Evolutionary conservation across 1,140 invertebrate genomes (phyloP), one percentile per base, ranked within the genome.

Genomic region (Drosophila kohkoa): DNA sequence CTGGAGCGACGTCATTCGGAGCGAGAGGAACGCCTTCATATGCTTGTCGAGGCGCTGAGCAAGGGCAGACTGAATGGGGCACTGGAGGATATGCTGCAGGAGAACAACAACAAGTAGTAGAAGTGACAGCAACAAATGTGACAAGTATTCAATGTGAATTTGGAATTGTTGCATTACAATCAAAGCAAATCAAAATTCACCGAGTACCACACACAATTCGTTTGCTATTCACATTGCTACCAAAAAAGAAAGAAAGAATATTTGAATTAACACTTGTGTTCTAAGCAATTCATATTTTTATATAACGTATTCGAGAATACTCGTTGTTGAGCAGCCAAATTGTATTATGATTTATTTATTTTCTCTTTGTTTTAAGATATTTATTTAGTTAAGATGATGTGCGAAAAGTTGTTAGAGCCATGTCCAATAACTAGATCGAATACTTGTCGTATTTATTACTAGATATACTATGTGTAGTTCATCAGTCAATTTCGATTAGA

Each of bases 1-100:
- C 52, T 92, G 59, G 92, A 92, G 67, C 79, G 92, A 0, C 79
- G 92, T 0, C 92, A 92, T 38, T 86, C 90, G 54, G 92, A 92
- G 78, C 92, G 92, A 1, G 92, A 92, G 78, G 90, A 92, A 38
- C 82, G 92, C 7, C 58, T 92, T 25, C 92, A 92, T 25, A 91
- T 92, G 81, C 77, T 92, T n/a, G 91, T 92, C 10, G 92, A 92
- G 64, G 92, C 91, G 13, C 75, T 92, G 1, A 92, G 92, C 71
- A 92, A 92, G 57, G 92, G 92, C 13, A 74, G 92, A 10, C 67
- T 92, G 2, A 92, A 90, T 32, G 92, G 92, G 3, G 91, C 91
- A 0, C 76, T 92, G 16, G 91, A 92, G 55, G 91, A 90, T 52
- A 62, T 91, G 25, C 3, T 92, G 69, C 81, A 77, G 58, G 89